Evolutionary conservation across 2,113 vertebrate genomes (phyloP), one percentile per base, ranked within the genome.

Genomic region (Rhea pennata): DNA sequence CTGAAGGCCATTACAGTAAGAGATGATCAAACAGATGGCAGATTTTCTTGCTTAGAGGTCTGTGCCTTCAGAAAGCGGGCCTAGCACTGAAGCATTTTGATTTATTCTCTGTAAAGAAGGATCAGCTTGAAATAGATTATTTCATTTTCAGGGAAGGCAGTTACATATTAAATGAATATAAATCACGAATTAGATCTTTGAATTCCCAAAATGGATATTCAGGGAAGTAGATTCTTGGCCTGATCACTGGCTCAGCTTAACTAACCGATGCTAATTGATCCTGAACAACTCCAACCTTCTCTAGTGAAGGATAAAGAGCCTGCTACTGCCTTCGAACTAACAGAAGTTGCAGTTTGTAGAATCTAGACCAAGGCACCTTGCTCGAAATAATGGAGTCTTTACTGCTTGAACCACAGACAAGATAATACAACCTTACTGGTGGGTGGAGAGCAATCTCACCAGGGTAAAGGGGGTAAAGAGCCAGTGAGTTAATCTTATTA

Each of bases 81-180:
- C 62, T 92, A 76, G n/a, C 42, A 67, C 5, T 88, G 88, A 92
- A 95, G 61, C 46, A 81, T 51, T 87, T 82, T 66, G 62, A 93
- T 89, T 87, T 95, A 85, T 80, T 87, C 81, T 90, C 59, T 64
- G 54, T 64, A 77, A 96, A 88, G 69, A 92, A 87, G 58, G 29
- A 91, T 89, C 77, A 85, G 27, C 59, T 87, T 91, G 87, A 90
- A 88, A 93, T 12, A 94, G 79, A 58, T 66, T 74, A 64, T 84
- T 53, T 54, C 39, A 53, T 66, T 50, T 51, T 85, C 36, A 77
- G 40, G 64, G 74, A 76, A 77, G 46, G 20, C 20, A 79, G 53
- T 46, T 87, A 84, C 10, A 27, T 70, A 85, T 42, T 88, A 84
- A 72, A 84, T 87, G 75, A 50, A 64, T 58, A 77, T 59, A 90